Conservation (phyloP, 2,888 invertebrate species). For the Petrophora chlorosata region DNA sequence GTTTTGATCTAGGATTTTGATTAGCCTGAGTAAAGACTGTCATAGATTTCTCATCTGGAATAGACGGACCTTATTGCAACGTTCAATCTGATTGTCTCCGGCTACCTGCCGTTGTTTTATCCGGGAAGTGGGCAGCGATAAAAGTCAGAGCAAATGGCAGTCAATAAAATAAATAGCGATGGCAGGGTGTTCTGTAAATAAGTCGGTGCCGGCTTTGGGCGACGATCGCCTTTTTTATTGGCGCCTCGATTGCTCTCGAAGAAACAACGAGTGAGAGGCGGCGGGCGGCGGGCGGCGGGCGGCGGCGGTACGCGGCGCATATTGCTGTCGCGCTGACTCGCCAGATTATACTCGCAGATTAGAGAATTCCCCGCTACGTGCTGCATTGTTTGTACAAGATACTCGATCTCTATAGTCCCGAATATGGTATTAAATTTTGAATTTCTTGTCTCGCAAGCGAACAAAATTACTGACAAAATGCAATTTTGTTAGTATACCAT, state of each 20-base stretch:
- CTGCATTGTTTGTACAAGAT: constrained; percentile 51
- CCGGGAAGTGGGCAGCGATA: constrained; percentile 79
- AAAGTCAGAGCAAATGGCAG: constrained; percentile 82
- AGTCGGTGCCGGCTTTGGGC: constrained; percentile 77
- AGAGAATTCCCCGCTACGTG: constrained; percentile 49
- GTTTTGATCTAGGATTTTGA: not conserved
- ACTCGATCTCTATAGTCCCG: constrained; percentile 34
- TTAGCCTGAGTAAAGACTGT: not conserved
- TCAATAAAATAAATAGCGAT: constrained; percentile 83
- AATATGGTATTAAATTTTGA: not conserved
- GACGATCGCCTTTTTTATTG: constrained; percentile 84
- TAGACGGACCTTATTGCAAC: constrained; percentile 1
- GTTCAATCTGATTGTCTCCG: constrained; percentile 38
- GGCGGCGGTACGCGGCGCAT: constrained; percentile 55
- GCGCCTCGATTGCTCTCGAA: constrained; percentile 83
- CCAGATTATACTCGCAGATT: constrained; percentile 77
- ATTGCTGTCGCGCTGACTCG: constrained; percentile 67
- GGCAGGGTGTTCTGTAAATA: constrained; percentile 84
- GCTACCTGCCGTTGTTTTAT: constrained; percentile 78
- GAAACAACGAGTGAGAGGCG: constrained; percentile 76
- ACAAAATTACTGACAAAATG: no score
- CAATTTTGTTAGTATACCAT: no score
- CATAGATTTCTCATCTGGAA: not conserved
- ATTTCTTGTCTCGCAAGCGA: no score
- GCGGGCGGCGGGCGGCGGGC: constrained; percentile 43